Percentiles rank a stretch among this genome's conserved stretches.
Conservation (phyloP, 2,113 vertebrate genomes). For the Pelecanoides urinatrix region DNA sequence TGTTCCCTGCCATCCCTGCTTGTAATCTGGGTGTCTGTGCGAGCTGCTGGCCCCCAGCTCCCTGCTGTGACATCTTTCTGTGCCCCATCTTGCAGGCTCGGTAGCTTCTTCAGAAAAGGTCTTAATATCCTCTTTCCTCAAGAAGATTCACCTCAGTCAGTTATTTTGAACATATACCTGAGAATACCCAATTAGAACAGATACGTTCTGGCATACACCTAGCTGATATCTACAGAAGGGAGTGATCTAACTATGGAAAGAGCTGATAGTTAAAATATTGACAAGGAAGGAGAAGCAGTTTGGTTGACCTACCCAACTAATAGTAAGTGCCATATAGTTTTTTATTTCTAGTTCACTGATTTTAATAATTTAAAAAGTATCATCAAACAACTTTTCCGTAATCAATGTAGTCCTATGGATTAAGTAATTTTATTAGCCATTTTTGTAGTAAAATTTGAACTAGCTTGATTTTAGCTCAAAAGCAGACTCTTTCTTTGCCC, state of each 20-base stretch:
- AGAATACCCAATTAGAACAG: background rate
- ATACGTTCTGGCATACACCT: background rate
- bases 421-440: background rate
- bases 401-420: background rate
- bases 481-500: background rate
- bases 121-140: background rate
- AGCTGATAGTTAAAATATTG: background rate
- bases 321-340: background rate
- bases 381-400: background rate
- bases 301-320: background rate
- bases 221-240: background rate
- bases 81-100: background rate
- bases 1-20: background rate
- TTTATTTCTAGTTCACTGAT: background rate
- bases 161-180: background rate
- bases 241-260: background rate
- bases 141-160: background rate
- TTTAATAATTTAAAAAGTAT: background rate
- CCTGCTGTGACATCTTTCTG: background rate
- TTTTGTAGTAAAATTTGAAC: background rate
- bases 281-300: background rate
- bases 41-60: background rate
- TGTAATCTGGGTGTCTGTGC: background rate
- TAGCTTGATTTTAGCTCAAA: background rate
- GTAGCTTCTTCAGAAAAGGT: background rate